phyloP scores from a whole-genome alignment of 2,888 invertebrate genomes.

The Nephrotoma appendiculata region DNA sequence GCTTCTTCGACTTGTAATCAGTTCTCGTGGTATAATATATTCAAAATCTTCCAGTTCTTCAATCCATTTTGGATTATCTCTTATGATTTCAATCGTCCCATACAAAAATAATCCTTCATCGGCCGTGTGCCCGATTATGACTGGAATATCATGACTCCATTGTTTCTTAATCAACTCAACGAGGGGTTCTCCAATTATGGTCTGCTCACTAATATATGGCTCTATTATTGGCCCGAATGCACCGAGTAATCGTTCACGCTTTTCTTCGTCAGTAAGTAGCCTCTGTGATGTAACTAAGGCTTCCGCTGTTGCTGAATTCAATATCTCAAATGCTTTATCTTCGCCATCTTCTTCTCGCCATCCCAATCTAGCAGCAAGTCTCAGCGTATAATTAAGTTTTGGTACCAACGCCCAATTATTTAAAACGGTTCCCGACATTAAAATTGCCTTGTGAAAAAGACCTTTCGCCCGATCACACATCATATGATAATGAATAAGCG shows the following conservation, averaged over 20 bases:
- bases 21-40: conserved; percentile 24
- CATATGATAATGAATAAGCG: conserved; percentile 34
- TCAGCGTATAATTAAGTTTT: conserved; percentile 22
- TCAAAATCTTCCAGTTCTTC: conserved; percentile 21
- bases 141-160: conserved; percentile 28
- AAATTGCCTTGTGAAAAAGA: conserved; percentile 28
- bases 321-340: conserved; percentile 22
- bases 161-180: conserved; percentile 25
- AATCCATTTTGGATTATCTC: conserved; percentile 8
- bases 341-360: conserved; percentile 21
- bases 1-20: conserved; percentile 21
- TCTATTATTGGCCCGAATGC: conserved; percentile 29
- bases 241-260: conserved; percentile 21
- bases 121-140: conserved; percentile 29
- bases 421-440: conserved; percentile 26
- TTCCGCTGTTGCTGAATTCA: conserved; percentile 19
- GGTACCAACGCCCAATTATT: conserved; percentile 25
- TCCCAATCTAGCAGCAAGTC: conserved; percentile 27
- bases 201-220: conserved; percentile 24
- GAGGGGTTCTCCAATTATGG: conserved; percentile 21
- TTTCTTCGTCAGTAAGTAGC: conserved; percentile 24
- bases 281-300: conserved; percentile 6
- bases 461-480: conserved; percentile 34
- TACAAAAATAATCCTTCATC: conserved; percentile 20
- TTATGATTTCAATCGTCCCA: not conserved